phyloP scores from a whole-genome alignment of 2,113 vertebrate genomes.

The Tonatia bakeri region DNA sequence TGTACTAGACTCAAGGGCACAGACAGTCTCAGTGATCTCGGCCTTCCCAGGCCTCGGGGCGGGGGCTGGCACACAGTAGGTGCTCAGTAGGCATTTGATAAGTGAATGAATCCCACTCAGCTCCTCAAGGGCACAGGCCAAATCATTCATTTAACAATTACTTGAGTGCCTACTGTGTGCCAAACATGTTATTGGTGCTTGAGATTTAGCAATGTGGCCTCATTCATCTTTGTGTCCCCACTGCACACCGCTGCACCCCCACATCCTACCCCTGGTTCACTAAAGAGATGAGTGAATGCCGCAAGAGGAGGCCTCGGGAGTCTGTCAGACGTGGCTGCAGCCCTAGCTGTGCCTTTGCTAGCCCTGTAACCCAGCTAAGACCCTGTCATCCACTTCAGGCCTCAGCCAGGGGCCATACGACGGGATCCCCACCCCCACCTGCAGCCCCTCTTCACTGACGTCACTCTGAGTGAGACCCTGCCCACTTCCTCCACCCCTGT shows the following conservation, averaged over 20 bases:
- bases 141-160: not conserved
- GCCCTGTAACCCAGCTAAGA: not conserved
- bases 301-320: not conserved
- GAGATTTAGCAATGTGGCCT: not conserved
- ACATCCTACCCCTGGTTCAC: not conserved
- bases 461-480: not conserved
- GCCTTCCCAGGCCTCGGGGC: not conserved
- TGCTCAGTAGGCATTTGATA: not conserved
- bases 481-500: not conserved
- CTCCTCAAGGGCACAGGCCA: not conserved
- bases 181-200: not conserved
- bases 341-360: not conserved
- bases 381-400: fast-evolving
- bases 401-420: not conserved
- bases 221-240: not conserved
- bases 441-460: fast-evolving
- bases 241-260: not conserved
- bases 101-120: not conserved
- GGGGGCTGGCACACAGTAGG: not conserved
- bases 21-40: not conserved
- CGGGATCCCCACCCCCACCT: not conserved
- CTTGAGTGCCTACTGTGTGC: not conserved
- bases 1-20: too few relatives aligned
- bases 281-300: not conserved
- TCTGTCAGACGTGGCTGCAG: not conserved